Evolutionary conservation across 2,113 vertebrate species (phyloP).

Genomic region (Rhinichthys klamathensis): DNA sequence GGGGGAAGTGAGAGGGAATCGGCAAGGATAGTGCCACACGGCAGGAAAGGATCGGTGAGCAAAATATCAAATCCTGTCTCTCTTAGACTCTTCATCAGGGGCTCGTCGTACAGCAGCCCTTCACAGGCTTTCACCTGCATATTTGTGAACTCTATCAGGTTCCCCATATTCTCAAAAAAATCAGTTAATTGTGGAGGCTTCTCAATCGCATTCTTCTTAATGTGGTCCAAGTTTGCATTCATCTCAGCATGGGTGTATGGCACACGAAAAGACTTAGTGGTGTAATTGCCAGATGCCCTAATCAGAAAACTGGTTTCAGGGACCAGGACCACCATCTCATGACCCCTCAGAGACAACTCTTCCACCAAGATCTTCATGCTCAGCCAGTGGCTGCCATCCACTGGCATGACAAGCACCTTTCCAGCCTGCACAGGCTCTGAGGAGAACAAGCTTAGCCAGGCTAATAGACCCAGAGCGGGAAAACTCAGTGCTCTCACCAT

Average conservation of each 20-base stretch:
- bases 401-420: conserved; percentile 80
- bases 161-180: conserved; percentile 50
- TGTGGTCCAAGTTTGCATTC: not conserved
- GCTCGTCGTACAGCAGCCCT: conserved; percentile 70
- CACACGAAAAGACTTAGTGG: conserved; percentile 68
- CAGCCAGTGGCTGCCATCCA: conserved; percentile 88
- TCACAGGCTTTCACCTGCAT: conserved; percentile 66
- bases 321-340: conserved; percentile 76
- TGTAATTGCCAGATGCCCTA: conserved; percentile 42
- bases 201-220: conserved; percentile 30
- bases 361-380: conserved; percentile 81
- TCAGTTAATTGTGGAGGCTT: conserved; percentile 36
- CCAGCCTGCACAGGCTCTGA: conserved; percentile 64
- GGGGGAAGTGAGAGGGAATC: conserved; percentile 78
- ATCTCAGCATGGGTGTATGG: conserved; percentile 67
- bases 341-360: conserved; percentile 74
- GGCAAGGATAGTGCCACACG: conserved; percentile 82
- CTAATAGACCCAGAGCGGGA: conserved; percentile 61
- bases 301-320: conserved; percentile 78
- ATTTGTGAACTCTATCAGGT: conserved; percentile 61
- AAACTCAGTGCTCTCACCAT: conserved; percentile 61
- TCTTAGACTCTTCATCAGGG: conserved; percentile 73
- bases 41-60: conserved; percentile 81
- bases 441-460: conserved; percentile 62
- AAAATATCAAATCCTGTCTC: conserved; percentile 76